These are phyloP conservation scores for Griposia aprilina DNA, from an alignment of 2,888 invertebrate species.

Conservation along the genomic window DNA sequence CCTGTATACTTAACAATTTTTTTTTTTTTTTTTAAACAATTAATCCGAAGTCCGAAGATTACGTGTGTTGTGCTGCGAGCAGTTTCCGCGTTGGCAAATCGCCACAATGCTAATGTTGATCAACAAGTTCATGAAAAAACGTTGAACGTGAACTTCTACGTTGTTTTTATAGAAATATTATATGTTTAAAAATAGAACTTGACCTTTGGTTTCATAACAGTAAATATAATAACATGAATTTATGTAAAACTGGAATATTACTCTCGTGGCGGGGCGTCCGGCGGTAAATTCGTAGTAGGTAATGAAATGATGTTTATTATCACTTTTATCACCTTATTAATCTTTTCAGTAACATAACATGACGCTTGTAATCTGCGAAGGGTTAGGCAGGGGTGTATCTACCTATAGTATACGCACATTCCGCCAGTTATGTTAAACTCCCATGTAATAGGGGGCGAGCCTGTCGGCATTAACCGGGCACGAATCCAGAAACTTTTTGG, in stretches of 20 bases:
- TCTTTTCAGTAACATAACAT: too few relatives aligned
- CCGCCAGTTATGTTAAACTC: too few relatives aligned
- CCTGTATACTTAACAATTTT: too few relatives aligned
- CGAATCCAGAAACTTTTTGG: too few relatives aligned
- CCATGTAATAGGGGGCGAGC: too few relatives aligned
- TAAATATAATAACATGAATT: too few relatives aligned
- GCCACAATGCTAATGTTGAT: constrained; percentile 56
- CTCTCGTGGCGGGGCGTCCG: not conserved
- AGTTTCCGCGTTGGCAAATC: constrained; percentile 46
- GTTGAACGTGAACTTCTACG: constrained; percentile 3
- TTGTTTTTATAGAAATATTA: constrained; percentile 26
- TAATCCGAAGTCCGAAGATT: not conserved
- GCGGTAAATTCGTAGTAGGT: not conserved
- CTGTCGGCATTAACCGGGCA: too few relatives aligned
- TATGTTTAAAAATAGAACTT: constrained; percentile 6
- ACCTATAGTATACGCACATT: too few relatives aligned
- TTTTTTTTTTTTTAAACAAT: too few relatives aligned
- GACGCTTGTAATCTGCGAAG: too few relatives aligned
- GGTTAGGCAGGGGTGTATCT: too few relatives aligned
- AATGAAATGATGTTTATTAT: not conserved
- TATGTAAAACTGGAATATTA: not conserved
- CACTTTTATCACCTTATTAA: too few relatives aligned
- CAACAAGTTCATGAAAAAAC: constrained; percentile 29
- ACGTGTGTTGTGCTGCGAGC: not conserved
- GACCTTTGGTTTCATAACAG: constrained; percentile 22